These are phyloP conservation scores for Erinaceus europaeus DNA, from an alignment of 2,113 vertebrate genomes.

Conservation along the genomic window DNA sequence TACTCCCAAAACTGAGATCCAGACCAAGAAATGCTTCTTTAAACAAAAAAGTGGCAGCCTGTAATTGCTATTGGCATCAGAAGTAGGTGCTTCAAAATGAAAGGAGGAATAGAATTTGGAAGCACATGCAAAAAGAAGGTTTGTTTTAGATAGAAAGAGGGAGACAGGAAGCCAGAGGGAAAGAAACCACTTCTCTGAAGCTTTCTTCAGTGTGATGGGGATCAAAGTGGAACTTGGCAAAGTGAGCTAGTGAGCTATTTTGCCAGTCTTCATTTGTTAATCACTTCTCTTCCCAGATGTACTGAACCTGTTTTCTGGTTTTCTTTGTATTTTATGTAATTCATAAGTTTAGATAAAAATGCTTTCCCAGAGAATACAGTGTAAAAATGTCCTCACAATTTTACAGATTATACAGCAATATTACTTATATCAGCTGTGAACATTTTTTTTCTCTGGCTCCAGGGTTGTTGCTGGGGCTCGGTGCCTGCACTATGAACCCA, in stretches of 20 bases:
- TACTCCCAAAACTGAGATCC: neutral
- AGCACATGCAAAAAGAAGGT: neutral
- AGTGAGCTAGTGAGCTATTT: too few species aligned
- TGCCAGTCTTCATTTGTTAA: too few species aligned
- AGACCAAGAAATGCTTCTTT: neutral
- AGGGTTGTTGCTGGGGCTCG: too few species aligned
- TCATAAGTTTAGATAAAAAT: neutral
- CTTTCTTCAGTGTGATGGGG: too few species aligned
- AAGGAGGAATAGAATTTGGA: neutral
- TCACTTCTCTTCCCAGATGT: too few species aligned
- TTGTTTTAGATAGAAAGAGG: too few species aligned
- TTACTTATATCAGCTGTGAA: neutral
- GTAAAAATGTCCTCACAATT: neutral
- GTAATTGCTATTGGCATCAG: neutral
- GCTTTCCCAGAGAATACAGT: too few species aligned
- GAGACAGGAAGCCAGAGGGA: too few species aligned
- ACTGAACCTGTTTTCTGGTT: neutral
- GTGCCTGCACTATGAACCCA: too few species aligned
- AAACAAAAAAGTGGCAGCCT: neutral
- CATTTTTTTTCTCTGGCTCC: too few species aligned
- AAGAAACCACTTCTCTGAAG: too few species aligned
- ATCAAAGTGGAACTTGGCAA: too few species aligned
- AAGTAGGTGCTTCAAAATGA: neutral
- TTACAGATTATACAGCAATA: constrained; percentile 4
- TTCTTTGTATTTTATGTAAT: neutral